A percentile compares a stretch with the other conserved stretches of the same genome.
phyloP scores from a whole-genome alignment of 2,888 invertebrate genomes.

The Pterostichus madidus region DNA sequence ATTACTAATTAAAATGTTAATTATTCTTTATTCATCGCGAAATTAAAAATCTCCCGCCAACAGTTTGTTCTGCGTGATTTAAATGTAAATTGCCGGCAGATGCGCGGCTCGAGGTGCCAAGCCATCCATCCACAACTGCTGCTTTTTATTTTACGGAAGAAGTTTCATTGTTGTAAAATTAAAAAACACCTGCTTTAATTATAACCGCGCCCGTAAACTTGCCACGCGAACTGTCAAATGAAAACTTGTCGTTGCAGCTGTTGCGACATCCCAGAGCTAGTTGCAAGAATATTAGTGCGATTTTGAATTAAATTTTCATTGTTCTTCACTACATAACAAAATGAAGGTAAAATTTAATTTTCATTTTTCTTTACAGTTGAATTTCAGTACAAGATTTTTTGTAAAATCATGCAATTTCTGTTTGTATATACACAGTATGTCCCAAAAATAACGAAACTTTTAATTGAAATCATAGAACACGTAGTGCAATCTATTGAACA shows the following conservation, averaged over 20 bases:
- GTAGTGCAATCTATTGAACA: too few species aligned
- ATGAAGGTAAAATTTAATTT: neutral
- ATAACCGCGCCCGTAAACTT: slow-evolving; percentile 7
- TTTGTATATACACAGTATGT: too few species aligned
- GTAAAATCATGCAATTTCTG: too few species aligned
- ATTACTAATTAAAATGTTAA: slow-evolving; percentile 65
- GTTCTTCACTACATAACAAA: slow-evolving; percentile 16
- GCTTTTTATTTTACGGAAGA: slow-evolving; percentile 55
- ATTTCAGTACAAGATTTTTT: neutral
- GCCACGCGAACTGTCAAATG: slow-evolving; percentile 8
- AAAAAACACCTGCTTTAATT: slow-evolving; percentile 63
- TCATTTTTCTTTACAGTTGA: slow-evolving; percentile 21
- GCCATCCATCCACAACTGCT: slow-evolving; percentile 13
- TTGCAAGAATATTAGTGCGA: slow-evolving; percentile 9
- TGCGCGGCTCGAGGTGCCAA: slow-evolving; percentile 30
- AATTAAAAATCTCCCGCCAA: slow-evolving; percentile 62
- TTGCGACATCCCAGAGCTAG: neutral
- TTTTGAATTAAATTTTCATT: slow-evolving; percentile 45
- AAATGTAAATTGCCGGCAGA: slow-evolving; percentile 63
- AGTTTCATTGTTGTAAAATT: slow-evolving; percentile 64
- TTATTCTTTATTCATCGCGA: slow-evolving; percentile 62
- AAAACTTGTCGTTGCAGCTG: slow-evolving; percentile 13
- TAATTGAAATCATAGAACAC: too few species aligned
- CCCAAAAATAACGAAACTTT: too few species aligned
- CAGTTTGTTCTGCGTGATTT: slow-evolving; percentile 64